Base-by-base conservation (phyloP, 2,113 vertebrate genomes). In the Phalacrocorax brasilianus region DNA sequence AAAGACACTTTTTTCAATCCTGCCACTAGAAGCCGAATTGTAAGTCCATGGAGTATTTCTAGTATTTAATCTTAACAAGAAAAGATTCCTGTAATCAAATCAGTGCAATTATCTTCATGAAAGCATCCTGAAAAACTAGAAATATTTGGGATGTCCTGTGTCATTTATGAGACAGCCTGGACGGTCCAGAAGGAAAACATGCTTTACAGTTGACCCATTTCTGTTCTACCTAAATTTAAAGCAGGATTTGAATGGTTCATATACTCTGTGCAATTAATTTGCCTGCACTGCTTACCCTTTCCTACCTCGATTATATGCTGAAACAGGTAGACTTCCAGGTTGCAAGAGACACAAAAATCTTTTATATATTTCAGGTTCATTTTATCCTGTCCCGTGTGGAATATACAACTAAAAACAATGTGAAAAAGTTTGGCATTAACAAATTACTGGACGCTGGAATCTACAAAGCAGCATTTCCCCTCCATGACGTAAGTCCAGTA, bases 391-490 rank as follows among this genome's bases (percentile, higher is more conserved):
- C 98, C 65, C 99, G 99, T 40, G 97, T 99, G 32, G 97, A 98
- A 52, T 99, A 99, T 91, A 98, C 98, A 89, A 94, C 98, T 56
- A 97, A 98, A 92, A 98, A 98, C 38, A 98, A 89, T 9, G 91
- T 98, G 38, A 99, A 97, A 91, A 99, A 99, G 96, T 99, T 99
- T 98, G 99, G 99, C 61, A 99, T 99, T 97, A 99, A 96, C 84
- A 99, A 98, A 81, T 97, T 99, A 50, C 94, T 99, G 74, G 99
- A 98, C 76, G 78, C 98, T 65, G 99, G 98, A 11, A 99, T 99
- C 85, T 99, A 99, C 98, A 99, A 99, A 94, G 99, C 98, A 6
- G 99, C 99, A 14, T 99, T 99, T 97, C 99, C 99, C 62, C 98
- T 99, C 50, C 99, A 99, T 67, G 99, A 99, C 9, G 99, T 99